Conservation (phyloP, 2,888 invertebrate species). For the Microplitis deprimator region DNA sequence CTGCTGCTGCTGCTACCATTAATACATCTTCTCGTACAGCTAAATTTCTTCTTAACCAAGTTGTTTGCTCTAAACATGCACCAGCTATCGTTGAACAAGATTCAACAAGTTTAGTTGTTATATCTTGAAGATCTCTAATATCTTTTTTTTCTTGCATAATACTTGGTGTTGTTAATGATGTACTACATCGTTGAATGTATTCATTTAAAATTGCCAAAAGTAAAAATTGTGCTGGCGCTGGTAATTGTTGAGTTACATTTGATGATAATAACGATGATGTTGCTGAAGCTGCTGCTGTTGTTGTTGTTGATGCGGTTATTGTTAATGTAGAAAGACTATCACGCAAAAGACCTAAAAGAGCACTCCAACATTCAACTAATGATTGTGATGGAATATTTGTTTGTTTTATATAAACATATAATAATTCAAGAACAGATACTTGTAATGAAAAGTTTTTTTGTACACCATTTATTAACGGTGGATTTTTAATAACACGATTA, state of each 20-base stretch:
- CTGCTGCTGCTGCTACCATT: slow-evolving; percentile 68
- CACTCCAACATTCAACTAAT: slow-evolving; percentile 84
- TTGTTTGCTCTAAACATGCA: slow-evolving; percentile 92
- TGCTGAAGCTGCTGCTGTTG: too few species aligned
- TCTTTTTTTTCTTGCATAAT: slow-evolving; percentile 83
- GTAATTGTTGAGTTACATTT: slow-evolving; percentile 64
- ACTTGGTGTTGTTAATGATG: slow-evolving; percentile 70
- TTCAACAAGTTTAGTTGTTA: slow-evolving; percentile 83
- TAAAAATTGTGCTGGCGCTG: slow-evolving; percentile 85
- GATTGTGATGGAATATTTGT: slow-evolving; percentile 78
- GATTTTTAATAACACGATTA: slow-evolving; percentile 85
- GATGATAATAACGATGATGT: not conserved
- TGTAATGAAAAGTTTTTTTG: slow-evolving; percentile 79
- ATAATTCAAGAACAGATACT: slow-evolving; percentile 86
- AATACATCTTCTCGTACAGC: slow-evolving; percentile 82
- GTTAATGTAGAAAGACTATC: slow-evolving; percentile 76
- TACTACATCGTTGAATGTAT: slow-evolving; percentile 81
- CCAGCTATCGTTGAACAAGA: slow-evolving; percentile 87
- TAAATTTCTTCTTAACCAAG: slow-evolving; percentile 87
- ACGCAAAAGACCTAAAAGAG: slow-evolving; percentile 81
- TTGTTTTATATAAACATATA: slow-evolving; percentile 79
- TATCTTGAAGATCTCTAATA: slow-evolving; percentile 85
- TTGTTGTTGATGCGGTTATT: not conserved
- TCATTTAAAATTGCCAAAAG: slow-evolving; percentile 85
- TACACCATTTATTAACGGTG: slow-evolving; percentile 77